These are phyloP conservation scores for Dipodomys merriami DNA, from an alignment of 2,113 vertebrate species.

Conservation along the genomic window DNA sequence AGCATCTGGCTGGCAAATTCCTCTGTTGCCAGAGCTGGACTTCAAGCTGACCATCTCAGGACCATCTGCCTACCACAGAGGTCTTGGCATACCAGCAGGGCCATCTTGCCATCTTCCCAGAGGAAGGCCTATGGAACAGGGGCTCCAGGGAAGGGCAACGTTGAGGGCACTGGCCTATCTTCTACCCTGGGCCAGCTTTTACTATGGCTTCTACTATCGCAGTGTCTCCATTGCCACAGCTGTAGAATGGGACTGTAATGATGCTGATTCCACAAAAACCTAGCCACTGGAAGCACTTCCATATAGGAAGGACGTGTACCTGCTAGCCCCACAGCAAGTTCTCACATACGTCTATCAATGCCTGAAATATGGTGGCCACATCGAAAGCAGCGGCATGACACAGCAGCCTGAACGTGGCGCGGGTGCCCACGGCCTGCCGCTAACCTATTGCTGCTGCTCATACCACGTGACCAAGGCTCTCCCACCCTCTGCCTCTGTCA, in stretches of 20 bases:
- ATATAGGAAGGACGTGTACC: fast-evolving
- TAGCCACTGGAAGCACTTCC: not conserved
- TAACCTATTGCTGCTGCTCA: not conserved
- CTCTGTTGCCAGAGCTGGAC: not conserved
- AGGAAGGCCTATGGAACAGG: not conserved
- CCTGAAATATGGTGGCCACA: fast-evolving
- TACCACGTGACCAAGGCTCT: not conserved
- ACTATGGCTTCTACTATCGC: not conserved
- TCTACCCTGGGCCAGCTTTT: not conserved
- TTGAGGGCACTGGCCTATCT: not conserved
- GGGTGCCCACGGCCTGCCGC: not conserved
- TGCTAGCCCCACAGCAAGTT: not conserved
- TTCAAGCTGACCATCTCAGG: not conserved
- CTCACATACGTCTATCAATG: fast-evolving
- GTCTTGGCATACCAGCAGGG: not conserved
- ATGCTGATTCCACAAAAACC: not conserved
- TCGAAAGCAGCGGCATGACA: fast-evolving
- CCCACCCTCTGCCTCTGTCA: not conserved
- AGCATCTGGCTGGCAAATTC: not conserved
- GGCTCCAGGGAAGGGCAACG: no score
- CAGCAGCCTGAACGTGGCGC: not conserved
- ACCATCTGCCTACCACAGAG: not conserved
- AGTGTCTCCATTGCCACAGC: not conserved
- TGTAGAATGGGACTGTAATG: not conserved
- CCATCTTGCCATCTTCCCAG: not conserved